Base-by-base conservation (phyloP, 2,888 invertebrate species). In the Papilio demoleus region DNA sequence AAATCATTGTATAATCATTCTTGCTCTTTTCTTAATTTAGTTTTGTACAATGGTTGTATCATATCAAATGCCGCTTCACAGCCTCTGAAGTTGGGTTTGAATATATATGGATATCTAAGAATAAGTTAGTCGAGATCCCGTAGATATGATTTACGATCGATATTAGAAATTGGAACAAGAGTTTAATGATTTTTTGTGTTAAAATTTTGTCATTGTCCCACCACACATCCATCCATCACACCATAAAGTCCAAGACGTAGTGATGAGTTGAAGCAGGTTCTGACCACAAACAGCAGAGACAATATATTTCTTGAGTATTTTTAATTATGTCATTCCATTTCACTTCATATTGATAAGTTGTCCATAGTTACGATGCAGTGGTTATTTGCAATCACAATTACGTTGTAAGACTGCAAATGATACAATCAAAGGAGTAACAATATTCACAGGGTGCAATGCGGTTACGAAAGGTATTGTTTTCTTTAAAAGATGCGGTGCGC, bases 391-490 rank as follows among this genome's bases (percentile, higher is more conserved):
- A 27, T 67, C 66, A 71, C 65, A 72, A 59, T 70, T 68, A 59
- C 65, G 56, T 58, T 64, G 70, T 67, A 70, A 59, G 67, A 71
- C 71, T 71, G 70, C 63, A 67, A 72, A 70, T 65, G 70, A 73
- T 70, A 73, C 70, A 68, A 71, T 71, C 73, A 73, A 69, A 73
- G 71, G 66, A 69, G 66, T 64, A 59, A 65, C 70, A 73, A 72
- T 71, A 71, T 70, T 67, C 70, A 70, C 63, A 64, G 68, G 73
- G 71, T 70, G 71, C 70, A 71, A 70, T 75, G 74, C 67, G 75
- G 76, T 70, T 62, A 70, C 60, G 70, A 70, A 67, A 64, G 72
- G 71, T 72, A 76, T 75, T 73, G 72, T 71, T 73, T 74, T 70
- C 74, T 73, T 71, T 72, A 68, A 70, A 68, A 65, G 65, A 72